phyloP scores from a whole-genome alignment of 2,888 invertebrate genomes.

The Drosophila tripunctata region DNA sequence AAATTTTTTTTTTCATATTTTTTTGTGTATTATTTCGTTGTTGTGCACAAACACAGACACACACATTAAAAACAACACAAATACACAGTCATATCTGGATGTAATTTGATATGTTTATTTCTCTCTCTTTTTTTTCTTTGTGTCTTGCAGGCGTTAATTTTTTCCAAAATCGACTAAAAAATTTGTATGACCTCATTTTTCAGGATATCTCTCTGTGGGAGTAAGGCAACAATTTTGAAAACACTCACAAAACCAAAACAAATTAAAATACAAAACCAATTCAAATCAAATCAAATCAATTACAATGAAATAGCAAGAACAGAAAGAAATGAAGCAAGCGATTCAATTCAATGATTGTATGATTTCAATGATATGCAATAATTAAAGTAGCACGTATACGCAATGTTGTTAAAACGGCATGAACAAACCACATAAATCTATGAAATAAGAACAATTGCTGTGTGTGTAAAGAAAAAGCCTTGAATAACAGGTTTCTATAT shows the following conservation, averaged over 20 bases:
- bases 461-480: conserved; percentile 49
- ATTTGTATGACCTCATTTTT: conserved; percentile 84
- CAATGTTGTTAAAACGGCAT: conserved; percentile 63
- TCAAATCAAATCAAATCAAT: conserved; percentile 24
- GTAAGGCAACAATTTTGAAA: conserved; percentile 81
- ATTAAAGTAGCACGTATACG: conserved; percentile 70
- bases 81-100: conserved; percentile 64
- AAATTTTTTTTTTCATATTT: not conserved
- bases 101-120: conserved; percentile 82
- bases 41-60: conserved; percentile 40
- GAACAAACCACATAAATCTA: conserved; percentile 23
- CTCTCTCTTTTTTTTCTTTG: conserved; percentile 80
- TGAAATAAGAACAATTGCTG: conserved; percentile 23
- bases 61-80: conserved; percentile 31
- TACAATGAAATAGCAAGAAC: conserved; percentile 26
- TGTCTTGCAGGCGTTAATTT: conserved; percentile 84
- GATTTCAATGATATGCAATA: conserved; percentile 63
- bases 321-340: conserved; percentile 13
- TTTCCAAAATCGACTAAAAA: conserved; percentile 85
- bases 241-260: conserved; percentile 15
- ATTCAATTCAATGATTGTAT: conserved; percentile 59
- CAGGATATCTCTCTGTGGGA: conserved; percentile 84
- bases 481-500: conserved; percentile 36
- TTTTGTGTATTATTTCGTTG: conserved; percentile 26
- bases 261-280: conserved; percentile 9